Percentiles rank a stretch among this genome's conserved stretches.
Conservation (phyloP, 2,113 vertebrate genomes). For the Suncus etruscus region DNA sequence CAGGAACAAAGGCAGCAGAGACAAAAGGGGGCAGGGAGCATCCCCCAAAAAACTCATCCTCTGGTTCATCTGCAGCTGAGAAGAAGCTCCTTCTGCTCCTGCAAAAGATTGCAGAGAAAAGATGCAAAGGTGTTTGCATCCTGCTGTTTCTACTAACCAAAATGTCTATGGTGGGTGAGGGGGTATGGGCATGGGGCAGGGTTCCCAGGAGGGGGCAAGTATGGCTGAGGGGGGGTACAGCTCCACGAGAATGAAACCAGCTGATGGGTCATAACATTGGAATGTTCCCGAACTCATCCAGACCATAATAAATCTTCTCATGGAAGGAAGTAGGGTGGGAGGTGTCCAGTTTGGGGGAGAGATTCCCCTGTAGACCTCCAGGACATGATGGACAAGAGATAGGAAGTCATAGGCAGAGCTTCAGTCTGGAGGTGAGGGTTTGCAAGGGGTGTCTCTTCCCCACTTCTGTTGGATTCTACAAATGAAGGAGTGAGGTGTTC, state of each 20-base stretch:
- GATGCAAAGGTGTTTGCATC: neutral
- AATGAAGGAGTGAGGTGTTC: no score
- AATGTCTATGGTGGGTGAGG: fast-evolving
- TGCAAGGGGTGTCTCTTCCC: no score
- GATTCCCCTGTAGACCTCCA: neutral
- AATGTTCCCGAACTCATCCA: neutral
- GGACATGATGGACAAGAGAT: neutral
- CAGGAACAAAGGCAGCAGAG: constrained; percentile 76
- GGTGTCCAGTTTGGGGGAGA: neutral
- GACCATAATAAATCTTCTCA: neutral
- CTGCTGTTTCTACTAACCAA: neutral
- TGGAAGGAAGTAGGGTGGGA: neutral
- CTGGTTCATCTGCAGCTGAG: no score
- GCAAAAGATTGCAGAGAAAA: neutral
- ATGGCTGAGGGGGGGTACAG: no score
- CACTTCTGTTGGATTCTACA: no score
- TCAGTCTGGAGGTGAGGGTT: fast-evolving
- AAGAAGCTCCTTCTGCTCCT: no score
- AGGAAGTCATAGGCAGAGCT: neutral
- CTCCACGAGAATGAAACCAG: neutral
- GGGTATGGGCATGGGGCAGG: neutral
- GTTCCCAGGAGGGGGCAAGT: no score
- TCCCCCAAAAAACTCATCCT: neutral
- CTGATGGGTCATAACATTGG: fast-evolving
- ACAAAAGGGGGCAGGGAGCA: neutral